Evolutionary conservation across 2,113 vertebrate species (phyloP).

Genomic region (Tympanuchus pallidicinctus): DNA sequence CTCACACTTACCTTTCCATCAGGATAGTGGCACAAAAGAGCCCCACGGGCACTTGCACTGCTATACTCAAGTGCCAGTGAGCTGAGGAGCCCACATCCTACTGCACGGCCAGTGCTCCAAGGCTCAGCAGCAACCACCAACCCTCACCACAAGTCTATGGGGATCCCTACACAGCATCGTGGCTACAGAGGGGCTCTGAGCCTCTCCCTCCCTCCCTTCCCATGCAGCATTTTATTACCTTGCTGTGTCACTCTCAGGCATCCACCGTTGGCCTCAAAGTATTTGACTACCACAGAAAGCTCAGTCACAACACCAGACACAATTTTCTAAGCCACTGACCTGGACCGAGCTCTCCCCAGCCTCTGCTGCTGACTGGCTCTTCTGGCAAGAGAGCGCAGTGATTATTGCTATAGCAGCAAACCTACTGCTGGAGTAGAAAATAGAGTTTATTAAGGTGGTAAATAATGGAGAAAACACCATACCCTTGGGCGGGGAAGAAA

Average conservation of each 20-base stretch:
- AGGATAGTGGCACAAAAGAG: not conserved
- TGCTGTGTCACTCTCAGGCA: not conserved
- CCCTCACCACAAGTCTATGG: not conserved
- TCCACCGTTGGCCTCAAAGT: not conserved
- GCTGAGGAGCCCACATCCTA: not conserved
- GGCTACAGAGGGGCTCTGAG: not conserved
- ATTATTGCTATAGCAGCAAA: conserved; percentile 16
- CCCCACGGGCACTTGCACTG: not conserved
- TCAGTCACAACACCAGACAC: not conserved
- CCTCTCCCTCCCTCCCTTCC: not conserved
- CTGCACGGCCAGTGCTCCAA: accelerated
- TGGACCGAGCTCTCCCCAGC: not conserved
- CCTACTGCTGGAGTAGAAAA: conserved; percentile 15
- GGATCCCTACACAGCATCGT: not conserved
- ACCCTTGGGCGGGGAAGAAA: not conserved
- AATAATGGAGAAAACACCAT: conserved; percentile 14
- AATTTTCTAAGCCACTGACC: conserved; percentile 57
- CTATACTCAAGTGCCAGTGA: not conserved
- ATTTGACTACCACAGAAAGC: not conserved
- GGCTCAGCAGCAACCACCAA: not conserved
- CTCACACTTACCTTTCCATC: not conserved
- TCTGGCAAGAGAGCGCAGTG: not conserved
- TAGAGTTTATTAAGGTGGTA: conserved; percentile 11
- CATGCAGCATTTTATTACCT: not conserved
- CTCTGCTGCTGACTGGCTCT: not conserved